Conservation (phyloP, 2,888 invertebrate genomes). For the Isoperla grammatica region DNA sequence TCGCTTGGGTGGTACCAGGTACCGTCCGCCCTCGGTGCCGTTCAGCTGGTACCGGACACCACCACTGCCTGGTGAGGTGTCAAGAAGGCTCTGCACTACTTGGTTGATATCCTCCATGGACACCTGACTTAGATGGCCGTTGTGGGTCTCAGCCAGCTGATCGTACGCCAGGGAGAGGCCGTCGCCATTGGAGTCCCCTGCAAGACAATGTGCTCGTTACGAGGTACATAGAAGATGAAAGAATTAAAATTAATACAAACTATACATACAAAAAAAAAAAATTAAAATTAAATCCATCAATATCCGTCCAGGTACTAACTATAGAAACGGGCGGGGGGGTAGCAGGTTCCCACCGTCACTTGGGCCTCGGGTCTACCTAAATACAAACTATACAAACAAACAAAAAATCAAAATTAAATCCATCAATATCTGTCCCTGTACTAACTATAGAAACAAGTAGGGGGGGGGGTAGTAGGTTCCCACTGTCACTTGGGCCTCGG, state of each 20-base stretch:
- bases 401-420: too few species aligned
- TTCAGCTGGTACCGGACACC: neutral
- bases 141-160: neutral
- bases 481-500: too few species aligned
- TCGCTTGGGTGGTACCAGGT: neutral
- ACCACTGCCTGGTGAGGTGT: neutral
- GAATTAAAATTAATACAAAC: too few species aligned
- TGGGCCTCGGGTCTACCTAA: neutral
- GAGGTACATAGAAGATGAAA: too few species aligned
- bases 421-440: too few species aligned
- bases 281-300: neutral
- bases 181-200: neutral
- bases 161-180: constrained; percentile 2
- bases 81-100: neutral
- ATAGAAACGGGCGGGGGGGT: neutral
- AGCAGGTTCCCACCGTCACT: too few species aligned
- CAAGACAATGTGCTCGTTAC: too few species aligned
- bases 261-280: too few species aligned
- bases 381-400: neutral
- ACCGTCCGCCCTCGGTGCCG: neutral
- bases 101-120: constrained; percentile 8
- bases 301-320: neutral
- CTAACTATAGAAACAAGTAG: too few species aligned
- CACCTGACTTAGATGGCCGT: constrained; percentile 3
- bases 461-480: too few species aligned